Evolutionary conservation across 2,888 invertebrate genomes (phyloP).

Genomic region (Drosophila atripex): DNA sequence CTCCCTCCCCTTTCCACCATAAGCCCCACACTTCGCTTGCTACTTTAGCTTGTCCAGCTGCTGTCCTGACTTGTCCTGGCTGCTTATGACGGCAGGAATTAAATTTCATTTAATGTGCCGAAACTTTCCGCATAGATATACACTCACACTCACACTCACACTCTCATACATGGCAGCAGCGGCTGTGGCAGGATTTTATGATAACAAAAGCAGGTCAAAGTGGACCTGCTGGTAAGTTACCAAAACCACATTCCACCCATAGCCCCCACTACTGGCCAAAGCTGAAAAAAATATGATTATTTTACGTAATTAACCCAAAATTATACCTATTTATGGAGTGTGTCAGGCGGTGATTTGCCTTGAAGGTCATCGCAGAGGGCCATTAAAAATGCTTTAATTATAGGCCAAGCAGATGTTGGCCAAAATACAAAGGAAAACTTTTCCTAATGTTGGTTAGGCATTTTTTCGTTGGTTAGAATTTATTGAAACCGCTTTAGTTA

Average conservation of each 20-base stretch:
- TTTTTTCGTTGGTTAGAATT: neutral
- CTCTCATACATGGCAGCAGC: slow-evolving; percentile 20
- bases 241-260: neutral
- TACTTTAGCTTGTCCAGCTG: slow-evolving; percentile 67
- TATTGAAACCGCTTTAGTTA: neutral
- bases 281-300: slow-evolving; percentile 68
- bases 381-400: slow-evolving; percentile 50
- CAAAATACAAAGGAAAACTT: slow-evolving; percentile 34
- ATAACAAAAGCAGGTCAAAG: slow-evolving; percentile 75
- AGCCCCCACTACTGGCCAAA: slow-evolving; percentile 16
- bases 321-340: slow-evolving; percentile 61
- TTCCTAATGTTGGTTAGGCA: slow-evolving; percentile 4
- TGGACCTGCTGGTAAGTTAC: slow-evolving; percentile 37
- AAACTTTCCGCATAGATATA: slow-evolving; percentile 68
- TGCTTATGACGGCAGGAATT: slow-evolving; percentile 78
- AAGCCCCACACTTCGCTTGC: slow-evolving; percentile 33
- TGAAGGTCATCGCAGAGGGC: slow-evolving; percentile 55
- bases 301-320: slow-evolving; percentile 73
- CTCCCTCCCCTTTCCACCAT: neutral
- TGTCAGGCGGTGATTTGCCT: slow-evolving; percentile 46
- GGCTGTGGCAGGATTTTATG: slow-evolving; percentile 66
- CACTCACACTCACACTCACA: slow-evolving; percentile 38
- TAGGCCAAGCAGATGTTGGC: slow-evolving; percentile 42
- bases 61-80: slow-evolving; percentile 46
- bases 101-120: slow-evolving; percentile 78